These are phyloP conservation scores for Schizopygopsis malacanthus DNA, from an alignment of 2,797 vertebrate species.

Conservation along the genomic window DNA sequence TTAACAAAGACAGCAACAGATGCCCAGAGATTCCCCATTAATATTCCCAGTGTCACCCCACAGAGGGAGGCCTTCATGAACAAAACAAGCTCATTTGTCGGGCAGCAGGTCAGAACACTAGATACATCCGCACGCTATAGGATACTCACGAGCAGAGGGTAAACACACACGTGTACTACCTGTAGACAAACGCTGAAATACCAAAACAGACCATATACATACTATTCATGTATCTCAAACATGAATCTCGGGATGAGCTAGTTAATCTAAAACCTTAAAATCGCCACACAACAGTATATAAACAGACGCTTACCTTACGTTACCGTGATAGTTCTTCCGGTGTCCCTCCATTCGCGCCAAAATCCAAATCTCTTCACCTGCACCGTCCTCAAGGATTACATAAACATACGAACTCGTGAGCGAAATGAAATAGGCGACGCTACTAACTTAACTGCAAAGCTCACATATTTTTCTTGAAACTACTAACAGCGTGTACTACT, in stretches of 20 bases:
- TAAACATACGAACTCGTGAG: not conserved
- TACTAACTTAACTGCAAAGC: not conserved
- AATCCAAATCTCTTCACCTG: not conserved
- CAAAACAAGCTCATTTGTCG: constrained; percentile 40
- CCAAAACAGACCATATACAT: not conserved
- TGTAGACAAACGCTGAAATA: not conserved
- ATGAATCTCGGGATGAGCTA: not conserved
- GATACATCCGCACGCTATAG: constrained; percentile 23
- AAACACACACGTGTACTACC: constrained; percentile 10
- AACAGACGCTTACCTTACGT: not conserved
- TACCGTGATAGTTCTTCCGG: not conserved
- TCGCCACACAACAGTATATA: not conserved
- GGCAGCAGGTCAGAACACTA: constrained; percentile 46
- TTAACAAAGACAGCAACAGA: constrained; percentile 14
- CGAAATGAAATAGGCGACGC: too few relatives aligned
- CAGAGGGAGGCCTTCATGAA: constrained; percentile 48
- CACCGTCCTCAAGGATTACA: not conserved
- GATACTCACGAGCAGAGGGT: not conserved
- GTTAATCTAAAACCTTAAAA: not conserved
- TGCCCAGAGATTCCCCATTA: constrained; percentile 27
- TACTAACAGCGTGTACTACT: not conserved
- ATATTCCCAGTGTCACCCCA: constrained; percentile 37
- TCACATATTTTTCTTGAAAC: too few relatives aligned
- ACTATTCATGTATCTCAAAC: not conserved
- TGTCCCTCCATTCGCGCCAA: not conserved